These are phyloP conservation scores for Lithobates pipiens DNA, from an alignment of 2,797 vertebrate genomes.

Conservation along the genomic window DNA sequence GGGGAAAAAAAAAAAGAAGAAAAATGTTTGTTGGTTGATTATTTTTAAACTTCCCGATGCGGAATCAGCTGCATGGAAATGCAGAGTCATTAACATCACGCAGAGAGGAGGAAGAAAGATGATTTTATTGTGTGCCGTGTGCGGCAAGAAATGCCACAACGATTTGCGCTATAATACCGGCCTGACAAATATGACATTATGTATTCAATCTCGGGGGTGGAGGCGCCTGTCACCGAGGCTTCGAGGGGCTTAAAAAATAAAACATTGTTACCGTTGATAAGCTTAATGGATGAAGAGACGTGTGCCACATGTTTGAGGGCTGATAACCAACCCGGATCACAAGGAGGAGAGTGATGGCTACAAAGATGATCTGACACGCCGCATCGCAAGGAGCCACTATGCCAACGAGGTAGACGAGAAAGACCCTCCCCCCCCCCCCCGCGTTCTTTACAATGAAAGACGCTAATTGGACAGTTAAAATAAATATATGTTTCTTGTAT, in stretches of 20 bases:
- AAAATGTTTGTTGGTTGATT: conserved; percentile 24
- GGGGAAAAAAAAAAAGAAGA: not conserved
- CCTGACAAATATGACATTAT: conserved; percentile 16
- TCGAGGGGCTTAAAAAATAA: not conserved
- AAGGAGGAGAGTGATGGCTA: too few relatives aligned
- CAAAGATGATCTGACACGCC: too few relatives aligned
- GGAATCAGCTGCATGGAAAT: conserved; percentile 42
- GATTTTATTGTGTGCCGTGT: conserved; percentile 31
- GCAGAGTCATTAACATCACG: conserved; percentile 46
- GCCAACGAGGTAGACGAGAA: too few relatives aligned
- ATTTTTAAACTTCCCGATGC: conserved; percentile 42
- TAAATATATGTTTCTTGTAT: too few relatives aligned
- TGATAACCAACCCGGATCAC: not conserved
- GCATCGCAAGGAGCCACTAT: too few relatives aligned
- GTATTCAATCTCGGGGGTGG: not conserved
- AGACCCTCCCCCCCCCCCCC: too few relatives aligned
- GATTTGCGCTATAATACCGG: conserved; percentile 32
- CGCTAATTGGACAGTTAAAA: too few relatives aligned
- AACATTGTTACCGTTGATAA: not conserved
- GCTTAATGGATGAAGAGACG: not conserved
- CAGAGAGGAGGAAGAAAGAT: conserved; percentile 43
- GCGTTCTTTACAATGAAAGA: too few relatives aligned
- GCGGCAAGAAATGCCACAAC: conserved; percentile 24
- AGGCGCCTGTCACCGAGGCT: conserved; percentile 21
- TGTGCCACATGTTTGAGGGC: not conserved